A percentile compares a stretch with the other conserved stretches of the same genome.
Conservation (phyloP, 2,797 vertebrate species). For the Echeneis naucrates region DNA sequence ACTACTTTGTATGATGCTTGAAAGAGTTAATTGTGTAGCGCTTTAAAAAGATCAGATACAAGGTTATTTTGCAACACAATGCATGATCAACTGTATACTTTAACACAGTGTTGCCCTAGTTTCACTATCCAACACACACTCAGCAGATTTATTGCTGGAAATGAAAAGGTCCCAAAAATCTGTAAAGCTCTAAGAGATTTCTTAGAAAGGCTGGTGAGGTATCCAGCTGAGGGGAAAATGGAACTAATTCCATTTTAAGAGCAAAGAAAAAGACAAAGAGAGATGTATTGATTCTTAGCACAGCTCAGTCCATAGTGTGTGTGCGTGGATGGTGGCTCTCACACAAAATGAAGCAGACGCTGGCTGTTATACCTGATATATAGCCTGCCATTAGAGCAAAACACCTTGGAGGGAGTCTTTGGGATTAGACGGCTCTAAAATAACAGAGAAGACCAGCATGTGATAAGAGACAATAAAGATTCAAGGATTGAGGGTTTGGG, state of each 20-base stretch:
- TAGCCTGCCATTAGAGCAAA: constrained; percentile 34
- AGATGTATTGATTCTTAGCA: constrained; percentile 53
- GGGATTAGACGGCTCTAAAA: constrained; percentile 49
- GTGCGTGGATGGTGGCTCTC: constrained; percentile 16
- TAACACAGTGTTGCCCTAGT: neutral
- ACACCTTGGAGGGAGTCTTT: constrained; percentile 31
- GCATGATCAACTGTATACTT: neutral
- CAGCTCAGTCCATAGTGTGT: constrained; percentile 41
- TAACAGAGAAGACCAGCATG: constrained; percentile 28
- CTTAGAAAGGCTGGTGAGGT: neutral
- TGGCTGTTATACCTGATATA: constrained; percentile 45
- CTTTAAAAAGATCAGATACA: neutral
- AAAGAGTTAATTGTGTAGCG: neutral
- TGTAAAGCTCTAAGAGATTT: constrained; percentile 16
- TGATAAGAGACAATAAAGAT: constrained; percentile 51
- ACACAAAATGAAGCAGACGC: constrained; percentile 31
- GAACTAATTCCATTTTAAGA: constrained; percentile 41
- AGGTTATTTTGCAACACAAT: neutral
- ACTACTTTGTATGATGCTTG: neutral
- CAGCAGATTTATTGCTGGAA: constrained; percentile 1
- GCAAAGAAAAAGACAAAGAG: constrained; percentile 54
- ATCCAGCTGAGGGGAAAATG: constrained; percentile 32
- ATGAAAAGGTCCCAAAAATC: constrained; percentile 12
- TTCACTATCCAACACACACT: neutral
- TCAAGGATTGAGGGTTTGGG: constrained; percentile 24